Evolutionary conservation across 35 echinoderm and acorn worm species (phyloP).

Genomic region (Chiridota heheva): DNA sequence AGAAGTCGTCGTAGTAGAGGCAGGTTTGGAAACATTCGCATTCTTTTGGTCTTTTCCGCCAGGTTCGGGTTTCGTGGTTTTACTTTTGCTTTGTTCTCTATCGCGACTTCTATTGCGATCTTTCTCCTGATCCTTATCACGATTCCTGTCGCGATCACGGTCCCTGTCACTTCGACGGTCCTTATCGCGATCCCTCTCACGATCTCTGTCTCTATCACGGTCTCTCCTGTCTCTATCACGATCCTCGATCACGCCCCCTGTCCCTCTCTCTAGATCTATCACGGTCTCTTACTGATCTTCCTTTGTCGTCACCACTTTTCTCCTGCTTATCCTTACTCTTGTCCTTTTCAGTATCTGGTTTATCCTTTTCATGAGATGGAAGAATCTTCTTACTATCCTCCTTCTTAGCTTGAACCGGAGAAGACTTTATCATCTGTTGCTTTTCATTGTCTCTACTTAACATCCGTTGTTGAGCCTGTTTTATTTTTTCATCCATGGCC

Average conservation of each 20-base stretch:
- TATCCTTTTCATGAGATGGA: conserved; percentile 20
- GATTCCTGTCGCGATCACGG: not conserved
- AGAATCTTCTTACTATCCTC: conserved; percentile 21
- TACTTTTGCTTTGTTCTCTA: not conserved
- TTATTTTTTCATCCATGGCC: conserved; percentile 50
- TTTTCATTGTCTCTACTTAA: conserved; percentile 14
- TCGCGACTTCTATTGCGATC: conserved; percentile 14
- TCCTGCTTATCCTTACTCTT: not conserved
- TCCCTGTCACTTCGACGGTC: not conserved
- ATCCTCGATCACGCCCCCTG: not conserved
- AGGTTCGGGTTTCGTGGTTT: not conserved
- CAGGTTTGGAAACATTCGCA: not conserved
- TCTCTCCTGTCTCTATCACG: conserved; percentile 19
- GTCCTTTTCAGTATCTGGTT: not conserved
- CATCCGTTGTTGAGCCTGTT: conserved; percentile 52
- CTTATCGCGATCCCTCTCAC: conserved; percentile 7
- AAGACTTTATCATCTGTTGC: not conserved
- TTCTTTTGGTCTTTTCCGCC: not conserved
- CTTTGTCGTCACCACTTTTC: not conserved
- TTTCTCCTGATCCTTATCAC: not conserved
- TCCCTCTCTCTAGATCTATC: no score
- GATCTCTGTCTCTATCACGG: conserved; percentile 3
- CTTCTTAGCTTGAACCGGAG: conserved; percentile 3
- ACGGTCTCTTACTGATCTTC: no score
- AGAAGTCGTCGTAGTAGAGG: not conserved